Base-by-base conservation (phyloP, 30 jellyfish, hydroid and myxozoan genomes). In the Cassiopea andromeda region DNA sequence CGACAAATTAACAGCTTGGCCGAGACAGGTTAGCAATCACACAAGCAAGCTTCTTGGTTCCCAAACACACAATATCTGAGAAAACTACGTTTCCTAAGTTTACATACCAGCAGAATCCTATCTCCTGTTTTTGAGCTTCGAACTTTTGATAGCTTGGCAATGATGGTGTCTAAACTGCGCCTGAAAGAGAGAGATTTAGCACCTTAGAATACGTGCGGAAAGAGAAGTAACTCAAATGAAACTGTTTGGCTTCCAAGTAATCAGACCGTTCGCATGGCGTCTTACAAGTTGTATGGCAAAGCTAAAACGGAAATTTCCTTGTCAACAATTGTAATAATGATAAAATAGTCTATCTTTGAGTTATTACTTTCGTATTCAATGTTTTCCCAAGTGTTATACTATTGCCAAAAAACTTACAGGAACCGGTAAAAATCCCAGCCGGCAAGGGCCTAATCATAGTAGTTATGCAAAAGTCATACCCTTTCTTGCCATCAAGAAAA, bases 101-200 rank as follows among this genome's bases (percentile, higher is more conserved):
- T 47, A 69, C 97, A 84, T 85, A 91, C 97, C 97, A 91, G 90
- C 74, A 91, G 76, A 17, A 91, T 91, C n/a, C 97, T 84, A 77
- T 91, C 90, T 57, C 94, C 91, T 64, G 72, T 77, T 61, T 83
- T 78, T 54, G 91, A 85, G 50, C 87, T 78, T 73, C 92, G 78
- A 49, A 82, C 97, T 67, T 91, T 91, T 9, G 97, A 91, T 12
- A 91, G 94, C 84, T 91, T 91, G 8, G 97, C 97, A 19, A 91
- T 91, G 68, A 91, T 91, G 89, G 77, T 84, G 77, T 91, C 97
- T 48, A 91, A 78, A 79, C 97, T 91, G 75, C 97, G 87, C 71
- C 97, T 91, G 69, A 54, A 54, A 71, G 48, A 59, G 76, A 48
- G 71, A 80, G 10, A 59, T 46, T 45, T 46, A 66, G 50, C 44